A percentile compares a stretch with the other conserved stretches of the same genome.
phyloP scores from a whole-genome alignment of 2,888 invertebrate genomes.

The Hemistola chrysoprasaria region DNA sequence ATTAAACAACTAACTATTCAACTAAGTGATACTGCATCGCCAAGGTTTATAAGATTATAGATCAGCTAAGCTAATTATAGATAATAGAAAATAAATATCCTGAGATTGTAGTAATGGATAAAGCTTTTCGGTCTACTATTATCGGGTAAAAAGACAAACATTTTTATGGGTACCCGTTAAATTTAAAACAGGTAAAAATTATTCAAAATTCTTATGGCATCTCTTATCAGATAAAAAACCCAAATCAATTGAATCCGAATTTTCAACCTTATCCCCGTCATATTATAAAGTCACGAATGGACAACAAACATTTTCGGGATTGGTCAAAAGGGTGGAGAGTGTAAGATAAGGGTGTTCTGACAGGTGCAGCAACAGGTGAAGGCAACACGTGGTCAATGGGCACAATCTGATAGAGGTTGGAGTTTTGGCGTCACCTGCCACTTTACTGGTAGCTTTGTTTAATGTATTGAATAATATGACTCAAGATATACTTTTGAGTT shows the following conservation, averaged over 20 bases:
- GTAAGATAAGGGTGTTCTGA: slow-evolving; percentile 31
- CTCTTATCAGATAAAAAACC: slow-evolving; percentile 11
- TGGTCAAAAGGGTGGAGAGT: slow-evolving; percentile 10
- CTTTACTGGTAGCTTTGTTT: background rate
- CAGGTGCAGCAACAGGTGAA: slow-evolving; percentile 47
- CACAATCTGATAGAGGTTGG: slow-evolving; percentile 7
- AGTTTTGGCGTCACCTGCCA: slow-evolving; percentile 1
- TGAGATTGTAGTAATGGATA: too few relatives aligned
- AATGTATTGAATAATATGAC: background rate
- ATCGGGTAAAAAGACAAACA: too few relatives aligned
- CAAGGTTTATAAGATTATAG: too few relatives aligned
- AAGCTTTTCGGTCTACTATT: too few relatives aligned
- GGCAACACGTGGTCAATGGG: slow-evolving; percentile 37
- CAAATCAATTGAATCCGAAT: background rate
- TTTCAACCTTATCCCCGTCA: slow-evolving; percentile 7
- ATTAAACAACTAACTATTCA: background rate
- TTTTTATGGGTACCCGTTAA: too few relatives aligned
- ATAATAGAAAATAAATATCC: too few relatives aligned
- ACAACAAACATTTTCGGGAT: slow-evolving; percentile 10
- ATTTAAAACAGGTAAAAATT: too few relatives aligned
- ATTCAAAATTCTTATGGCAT: too few relatives aligned
- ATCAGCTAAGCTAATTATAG: too few relatives aligned
- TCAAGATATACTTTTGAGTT: too few relatives aligned
- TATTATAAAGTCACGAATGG: background rate
- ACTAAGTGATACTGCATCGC: background rate